These are phyloP conservation scores for Paedocypris sp. DNA, from an alignment of 2,113 vertebrate genomes.

Conservation along the genomic window DNA sequence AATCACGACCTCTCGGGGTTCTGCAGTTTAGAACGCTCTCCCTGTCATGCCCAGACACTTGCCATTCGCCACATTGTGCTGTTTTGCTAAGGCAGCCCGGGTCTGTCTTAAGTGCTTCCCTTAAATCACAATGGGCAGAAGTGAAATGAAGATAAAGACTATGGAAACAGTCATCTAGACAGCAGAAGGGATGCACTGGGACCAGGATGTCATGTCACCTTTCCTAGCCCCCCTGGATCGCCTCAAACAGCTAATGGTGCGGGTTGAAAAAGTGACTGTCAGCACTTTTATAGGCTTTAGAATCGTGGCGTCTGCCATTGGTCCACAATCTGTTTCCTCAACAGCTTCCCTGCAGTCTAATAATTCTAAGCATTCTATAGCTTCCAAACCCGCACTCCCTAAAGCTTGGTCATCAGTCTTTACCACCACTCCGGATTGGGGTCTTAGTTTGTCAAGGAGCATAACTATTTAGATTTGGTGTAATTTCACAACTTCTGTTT, in stretches of 20 bases:
- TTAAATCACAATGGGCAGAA: constrained; percentile 42
- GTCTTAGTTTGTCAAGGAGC: constrained; percentile 29
- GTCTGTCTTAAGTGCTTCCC: constrained; percentile 26
- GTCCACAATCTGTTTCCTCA: constrained; percentile 25
- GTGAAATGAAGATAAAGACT: constrained; percentile 33
- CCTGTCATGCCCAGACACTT: not conserved
- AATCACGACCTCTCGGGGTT: not conserved
- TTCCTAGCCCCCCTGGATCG: not conserved
- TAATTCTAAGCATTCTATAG: constrained; percentile 27
- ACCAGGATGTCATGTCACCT: constrained; percentile 33
- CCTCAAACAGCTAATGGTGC: not conserved
- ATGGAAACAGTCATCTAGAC: constrained; percentile 18
- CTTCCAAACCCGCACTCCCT: not conserved
- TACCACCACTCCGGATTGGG: constrained; percentile 21
- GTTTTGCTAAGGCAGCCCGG: constrained; percentile 9
- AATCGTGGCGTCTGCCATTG: constrained; percentile 4
- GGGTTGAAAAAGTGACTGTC: constrained; percentile 25
- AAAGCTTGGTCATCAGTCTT: constrained; percentile 35
- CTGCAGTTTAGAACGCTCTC: not conserved
- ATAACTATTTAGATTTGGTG: constrained; percentile 22
- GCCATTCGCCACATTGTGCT: constrained; percentile 21
- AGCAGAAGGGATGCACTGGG: constrained; percentile 9
- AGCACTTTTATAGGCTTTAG: constrained; percentile 28
- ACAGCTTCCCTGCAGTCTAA: constrained; percentile 24
- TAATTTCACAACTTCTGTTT: constrained; percentile 13